Conservation (phyloP, 2,888 invertebrate genomes). For the Trichogramma evanescens region DNA sequence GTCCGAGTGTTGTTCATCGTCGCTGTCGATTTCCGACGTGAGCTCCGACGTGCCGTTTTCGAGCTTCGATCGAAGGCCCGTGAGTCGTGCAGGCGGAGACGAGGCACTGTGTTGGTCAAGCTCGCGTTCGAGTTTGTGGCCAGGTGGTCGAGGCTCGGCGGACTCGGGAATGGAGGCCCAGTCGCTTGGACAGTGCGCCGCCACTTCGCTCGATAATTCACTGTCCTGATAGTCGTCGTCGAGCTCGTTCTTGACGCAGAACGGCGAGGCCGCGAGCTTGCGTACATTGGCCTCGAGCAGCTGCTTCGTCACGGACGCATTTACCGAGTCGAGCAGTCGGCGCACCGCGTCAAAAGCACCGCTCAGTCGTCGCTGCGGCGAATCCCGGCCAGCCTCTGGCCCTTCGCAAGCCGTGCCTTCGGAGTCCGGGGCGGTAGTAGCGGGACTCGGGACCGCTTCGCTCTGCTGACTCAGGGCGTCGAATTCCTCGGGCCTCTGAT, state of each 20-base stretch:
- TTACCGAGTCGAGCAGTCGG: constrained; percentile 67
- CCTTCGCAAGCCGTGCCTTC: constrained; percentile 59
- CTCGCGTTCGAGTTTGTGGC: constrained; percentile 65
- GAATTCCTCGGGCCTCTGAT: constrained; percentile 30
- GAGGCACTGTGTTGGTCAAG: constrained; percentile 43
- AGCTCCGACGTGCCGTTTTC: constrained; percentile 28
- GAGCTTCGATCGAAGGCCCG: constrained; percentile 31
- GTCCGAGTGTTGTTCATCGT: constrained; percentile 50
- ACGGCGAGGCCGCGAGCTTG: constrained; percentile 56
- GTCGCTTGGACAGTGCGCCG: constrained; percentile 11
- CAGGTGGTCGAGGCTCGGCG: constrained; percentile 57
- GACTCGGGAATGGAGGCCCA: constrained; percentile 14
- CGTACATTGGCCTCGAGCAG: constrained; percentile 64
- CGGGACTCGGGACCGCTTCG: constrained; percentile 39
- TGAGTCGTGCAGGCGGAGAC: constrained; percentile 11
- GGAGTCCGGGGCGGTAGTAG: constrained; percentile 49
- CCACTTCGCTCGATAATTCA: constrained; percentile 42
- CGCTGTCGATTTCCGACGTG: constrained; percentile 42
- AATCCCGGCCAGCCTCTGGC: constrained; percentile 49
- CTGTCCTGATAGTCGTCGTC: constrained; percentile 53
- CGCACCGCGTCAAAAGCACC: constrained; percentile 61
- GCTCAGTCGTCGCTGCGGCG: constrained; percentile 33
- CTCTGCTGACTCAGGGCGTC: constrained; percentile 33
- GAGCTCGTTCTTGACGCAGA: constrained; percentile 38
- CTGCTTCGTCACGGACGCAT: constrained; percentile 68